Percentiles rank a stretch among this genome's conserved stretches.
These are phyloP conservation scores for Gymnobelideus leadbeateri DNA, from an alignment of 2,113 vertebrate species.

Conservation along the genomic window DNA sequence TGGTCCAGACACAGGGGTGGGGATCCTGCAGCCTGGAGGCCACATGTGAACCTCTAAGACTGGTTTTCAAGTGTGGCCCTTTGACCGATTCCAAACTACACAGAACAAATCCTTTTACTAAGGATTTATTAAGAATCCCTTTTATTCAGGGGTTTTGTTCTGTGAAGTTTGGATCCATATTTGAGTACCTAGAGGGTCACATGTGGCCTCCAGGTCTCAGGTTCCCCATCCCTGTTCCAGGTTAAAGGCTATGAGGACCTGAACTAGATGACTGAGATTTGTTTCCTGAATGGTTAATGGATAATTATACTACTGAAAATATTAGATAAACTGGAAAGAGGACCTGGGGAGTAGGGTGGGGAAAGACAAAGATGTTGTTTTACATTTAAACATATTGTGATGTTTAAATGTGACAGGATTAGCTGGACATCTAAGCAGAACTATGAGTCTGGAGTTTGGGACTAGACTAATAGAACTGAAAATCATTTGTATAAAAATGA, in stretches of 20 bases:
- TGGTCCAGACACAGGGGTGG: neutral
- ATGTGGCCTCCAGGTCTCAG: too few species aligned
- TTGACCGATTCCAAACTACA: too few species aligned
- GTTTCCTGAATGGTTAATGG: neutral
- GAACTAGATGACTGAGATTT: neutral
- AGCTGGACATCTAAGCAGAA: neutral
- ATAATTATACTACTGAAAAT: neutral
- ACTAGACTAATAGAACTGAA: neutral
- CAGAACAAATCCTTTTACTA: too few species aligned
- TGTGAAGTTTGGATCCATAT: too few species aligned
- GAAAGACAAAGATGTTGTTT: neutral
- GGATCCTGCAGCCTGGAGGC: too few species aligned
- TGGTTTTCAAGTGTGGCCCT: too few species aligned
- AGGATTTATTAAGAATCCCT: too few species aligned
- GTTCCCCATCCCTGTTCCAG: neutral
- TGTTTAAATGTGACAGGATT: neutral
- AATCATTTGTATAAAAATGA: neutral
- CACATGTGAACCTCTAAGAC: too few species aligned
- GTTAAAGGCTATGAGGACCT: neutral
- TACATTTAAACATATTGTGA: neutral
- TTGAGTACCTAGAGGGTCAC: too few species aligned
- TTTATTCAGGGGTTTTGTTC: too few species aligned
- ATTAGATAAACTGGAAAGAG: neutral
- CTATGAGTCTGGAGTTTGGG: neutral
- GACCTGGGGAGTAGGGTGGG: neutral